These are phyloP conservation scores for Rhizomys pruinosus DNA, from an alignment of 2,113 vertebrate species.

Conservation along the genomic window DNA sequence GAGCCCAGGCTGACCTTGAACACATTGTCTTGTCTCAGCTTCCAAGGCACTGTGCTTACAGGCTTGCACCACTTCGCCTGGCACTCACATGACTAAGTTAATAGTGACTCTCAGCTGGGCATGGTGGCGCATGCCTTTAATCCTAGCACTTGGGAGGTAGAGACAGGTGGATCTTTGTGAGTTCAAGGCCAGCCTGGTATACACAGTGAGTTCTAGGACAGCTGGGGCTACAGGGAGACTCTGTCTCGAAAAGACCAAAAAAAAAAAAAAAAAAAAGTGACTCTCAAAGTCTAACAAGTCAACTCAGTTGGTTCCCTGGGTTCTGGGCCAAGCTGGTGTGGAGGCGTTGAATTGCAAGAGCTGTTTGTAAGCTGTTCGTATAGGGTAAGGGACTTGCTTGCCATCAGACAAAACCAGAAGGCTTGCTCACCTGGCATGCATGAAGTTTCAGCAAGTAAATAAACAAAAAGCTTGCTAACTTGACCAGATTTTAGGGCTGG, in stretches of 20 bases:
- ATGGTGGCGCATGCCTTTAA: too few species aligned
- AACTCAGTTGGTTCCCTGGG: neutral
- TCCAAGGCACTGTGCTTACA: neutral
- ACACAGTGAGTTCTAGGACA: too few species aligned
- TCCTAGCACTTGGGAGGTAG: too few species aligned
- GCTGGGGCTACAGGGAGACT: too few species aligned
- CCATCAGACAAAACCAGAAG: neutral
- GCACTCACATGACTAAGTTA: neutral
- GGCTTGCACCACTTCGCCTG: neutral
- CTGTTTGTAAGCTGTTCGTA: neutral
- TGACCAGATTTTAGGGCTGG: neutral
- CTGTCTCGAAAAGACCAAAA: too few species aligned
- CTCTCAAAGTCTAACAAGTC: neutral
- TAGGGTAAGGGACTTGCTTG: neutral
- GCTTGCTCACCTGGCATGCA: neutral
- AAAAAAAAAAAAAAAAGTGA: too few species aligned
- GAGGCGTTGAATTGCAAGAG: too few species aligned
- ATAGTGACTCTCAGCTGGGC: too few species aligned
- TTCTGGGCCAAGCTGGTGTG: neutral
- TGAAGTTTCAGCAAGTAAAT: neutral
- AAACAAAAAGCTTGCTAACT: neutral
- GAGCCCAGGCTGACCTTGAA: neutral
- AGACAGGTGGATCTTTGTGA: too few species aligned
- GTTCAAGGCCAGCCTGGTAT: too few species aligned
- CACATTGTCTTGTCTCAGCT: too few species aligned